These are phyloP conservation scores for Gavialis gangeticus DNA, from an alignment of 2,113 vertebrate species.

Conservation along the genomic window DNA sequence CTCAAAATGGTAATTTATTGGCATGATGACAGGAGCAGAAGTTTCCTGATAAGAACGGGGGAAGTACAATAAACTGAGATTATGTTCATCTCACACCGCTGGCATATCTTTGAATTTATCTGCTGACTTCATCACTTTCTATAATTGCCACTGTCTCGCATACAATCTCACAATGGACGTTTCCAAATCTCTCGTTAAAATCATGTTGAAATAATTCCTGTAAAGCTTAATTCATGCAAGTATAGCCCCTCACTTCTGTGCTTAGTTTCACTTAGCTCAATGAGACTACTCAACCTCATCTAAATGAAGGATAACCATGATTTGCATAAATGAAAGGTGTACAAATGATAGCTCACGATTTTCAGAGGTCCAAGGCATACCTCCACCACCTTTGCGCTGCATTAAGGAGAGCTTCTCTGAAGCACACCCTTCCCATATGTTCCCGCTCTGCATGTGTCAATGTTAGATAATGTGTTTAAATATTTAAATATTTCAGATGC, in stretches of 20 bases:
- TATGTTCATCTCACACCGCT: neutral
- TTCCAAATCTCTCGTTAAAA: neutral
- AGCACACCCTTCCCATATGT: too few species aligned
- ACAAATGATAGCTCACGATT: neutral
- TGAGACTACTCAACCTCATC: neutral
- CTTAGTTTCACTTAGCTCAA: neutral
- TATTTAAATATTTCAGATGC: neutral
- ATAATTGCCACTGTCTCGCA: neutral
- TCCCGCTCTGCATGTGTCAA: too few species aligned
- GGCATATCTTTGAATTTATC: rapidly evolving
- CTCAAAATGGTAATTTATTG: constrained; percentile 24
- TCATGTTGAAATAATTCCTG: neutral
- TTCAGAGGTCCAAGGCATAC: neutral
- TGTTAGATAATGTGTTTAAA: neutral
- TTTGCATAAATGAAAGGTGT: neutral
- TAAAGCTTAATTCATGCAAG: neutral
- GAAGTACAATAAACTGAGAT: neutral
- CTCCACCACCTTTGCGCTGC: too few species aligned
- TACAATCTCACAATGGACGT: neutral
- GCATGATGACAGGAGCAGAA: neutral
- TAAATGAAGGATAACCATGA: neutral
- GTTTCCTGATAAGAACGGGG: neutral
- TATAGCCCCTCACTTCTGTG: neutral
- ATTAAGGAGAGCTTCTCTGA: too few species aligned
- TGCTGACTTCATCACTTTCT: neutral